Evolutionary conservation across 2,797 vertebrate species (phyloP), one percentile per base, ranked within the genome.

Genomic region (Alauda arvensis): DNA sequence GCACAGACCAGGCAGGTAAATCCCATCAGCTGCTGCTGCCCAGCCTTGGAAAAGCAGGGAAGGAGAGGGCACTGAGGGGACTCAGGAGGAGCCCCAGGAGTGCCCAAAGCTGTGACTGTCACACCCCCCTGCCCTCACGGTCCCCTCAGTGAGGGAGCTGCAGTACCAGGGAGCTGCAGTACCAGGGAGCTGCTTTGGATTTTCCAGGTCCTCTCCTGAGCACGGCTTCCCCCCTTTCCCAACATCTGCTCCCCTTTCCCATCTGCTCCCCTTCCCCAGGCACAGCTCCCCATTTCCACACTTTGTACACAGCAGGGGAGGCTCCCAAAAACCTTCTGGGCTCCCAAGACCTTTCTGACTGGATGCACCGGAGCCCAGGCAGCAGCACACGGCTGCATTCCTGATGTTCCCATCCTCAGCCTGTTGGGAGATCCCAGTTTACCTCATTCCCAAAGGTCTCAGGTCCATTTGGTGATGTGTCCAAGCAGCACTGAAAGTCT

Each of bases 1-100:
- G 85, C 91, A 86, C 81, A 85, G 81, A 87, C 43, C 80, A 67
- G 81, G 52, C 75, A 56, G 89, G 90, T 87, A 65, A 79, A 81
- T 69, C 90, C 85, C 3, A 31, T 57, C 62, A 67, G 79, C 85
- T 8, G 10, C 20, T 1, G 4, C 74, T 33, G 42, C 51, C 42
- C 34, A 10, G 34, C 65, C 42, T 85, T 83, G 60, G 18, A 82
- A 49, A 43, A 55, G 56, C 61, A 84, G 82, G 84, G 25, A 62
- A 76, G 69, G 53, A 53, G 33, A 79, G 31, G 59, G 67, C 78
- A 51, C 37, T 3, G 2, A 2, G 75, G 56, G 40, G 17, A 18
- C 51, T 25, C 70, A 4, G 28, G 25, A 66, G 66, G 42, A 63
- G 7, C 19, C 56, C 42, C 1, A 23, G 24, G 39, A 68, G 52